A percentile compares a stretch with the other conserved stretches of the same genome.
Evolutionary conservation across 1,140 invertebrate species (phyloP).

Genomic region (Contarinia nasturtii): DNA sequence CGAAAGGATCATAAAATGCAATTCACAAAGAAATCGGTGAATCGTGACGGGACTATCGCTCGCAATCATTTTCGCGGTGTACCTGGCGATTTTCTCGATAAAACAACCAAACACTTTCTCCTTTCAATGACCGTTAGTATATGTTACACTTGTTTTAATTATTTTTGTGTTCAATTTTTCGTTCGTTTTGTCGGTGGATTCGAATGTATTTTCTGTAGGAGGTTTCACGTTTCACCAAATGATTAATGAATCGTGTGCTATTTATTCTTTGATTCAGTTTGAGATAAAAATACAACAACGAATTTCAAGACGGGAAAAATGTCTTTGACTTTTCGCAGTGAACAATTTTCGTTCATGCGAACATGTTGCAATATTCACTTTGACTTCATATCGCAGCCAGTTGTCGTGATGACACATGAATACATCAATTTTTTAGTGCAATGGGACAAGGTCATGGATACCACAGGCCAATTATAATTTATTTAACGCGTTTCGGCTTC

Average conservation of each 20-base stretch:
- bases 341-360: too few relatives aligned
- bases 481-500: too few relatives aligned
- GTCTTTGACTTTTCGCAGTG: background rate
- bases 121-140: constrained; percentile 59
- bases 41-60: constrained; percentile 19
- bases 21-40: constrained; percentile 8
- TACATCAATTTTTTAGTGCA: too few relatives aligned
- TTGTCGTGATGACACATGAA: background rate
- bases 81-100: constrained; percentile 51
- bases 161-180: background rate
- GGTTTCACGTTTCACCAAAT: too few relatives aligned
- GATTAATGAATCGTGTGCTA: background rate
- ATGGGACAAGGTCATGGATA: too few relatives aligned
- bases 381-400: too few relatives aligned
- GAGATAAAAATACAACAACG: too few relatives aligned
- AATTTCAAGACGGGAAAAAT: background rate
- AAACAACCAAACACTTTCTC: constrained; percentile 44
- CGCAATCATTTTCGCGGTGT: constrained; percentile 41
- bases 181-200: too few relatives aligned
- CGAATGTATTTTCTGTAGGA: too few relatives aligned
- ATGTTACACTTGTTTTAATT: background rate
- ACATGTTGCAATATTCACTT: too few relatives aligned
- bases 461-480: background rate
- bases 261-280: too few relatives aligned
- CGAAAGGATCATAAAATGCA: background rate